Evolutionary conservation across 2,888 invertebrate genomes (phyloP).

Genomic region (Acleris literana): DNA sequence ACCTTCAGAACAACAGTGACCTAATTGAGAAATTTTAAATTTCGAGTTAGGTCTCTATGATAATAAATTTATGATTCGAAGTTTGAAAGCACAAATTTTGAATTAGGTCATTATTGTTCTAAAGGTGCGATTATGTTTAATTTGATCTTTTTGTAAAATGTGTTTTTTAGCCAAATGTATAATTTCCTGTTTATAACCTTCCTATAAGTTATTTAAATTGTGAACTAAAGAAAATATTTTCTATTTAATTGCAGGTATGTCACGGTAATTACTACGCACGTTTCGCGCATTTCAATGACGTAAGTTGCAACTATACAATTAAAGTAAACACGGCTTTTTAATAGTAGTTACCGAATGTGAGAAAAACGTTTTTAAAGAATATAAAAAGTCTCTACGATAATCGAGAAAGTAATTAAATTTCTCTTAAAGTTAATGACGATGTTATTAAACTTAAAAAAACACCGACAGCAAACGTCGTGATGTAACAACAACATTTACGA

Average conservation of each 20-base stretch:
- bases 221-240: conserved; percentile 22
- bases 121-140: no score
- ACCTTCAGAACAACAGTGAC: no score
- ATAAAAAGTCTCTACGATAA: background rate
- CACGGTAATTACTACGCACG: conserved; percentile 28
- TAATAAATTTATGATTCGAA: no score
- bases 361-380: conserved; percentile 7
- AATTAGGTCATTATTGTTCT: no score
- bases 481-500: no score
- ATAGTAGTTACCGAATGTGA: conserved; percentile 5
- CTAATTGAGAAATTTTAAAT: no score
- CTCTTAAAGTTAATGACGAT: background rate
- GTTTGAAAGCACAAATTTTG: no score
- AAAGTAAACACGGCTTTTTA: conserved; percentile 4
- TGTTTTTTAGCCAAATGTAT: no score
- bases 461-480: no score
- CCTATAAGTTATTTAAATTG: conserved; percentile 17
- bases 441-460: no score
- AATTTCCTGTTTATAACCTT: conserved; percentile 14
- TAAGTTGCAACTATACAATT: conserved; percentile 25
- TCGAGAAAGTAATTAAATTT: background rate
- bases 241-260: conserved; percentile 35
- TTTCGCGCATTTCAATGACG: conserved; percentile 23
- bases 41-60: no score
- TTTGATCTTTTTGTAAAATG: no score